phyloP scores from a whole-genome alignment of 2,797 vertebrate species.

The Hippoglossus hippoglossus region DNA sequence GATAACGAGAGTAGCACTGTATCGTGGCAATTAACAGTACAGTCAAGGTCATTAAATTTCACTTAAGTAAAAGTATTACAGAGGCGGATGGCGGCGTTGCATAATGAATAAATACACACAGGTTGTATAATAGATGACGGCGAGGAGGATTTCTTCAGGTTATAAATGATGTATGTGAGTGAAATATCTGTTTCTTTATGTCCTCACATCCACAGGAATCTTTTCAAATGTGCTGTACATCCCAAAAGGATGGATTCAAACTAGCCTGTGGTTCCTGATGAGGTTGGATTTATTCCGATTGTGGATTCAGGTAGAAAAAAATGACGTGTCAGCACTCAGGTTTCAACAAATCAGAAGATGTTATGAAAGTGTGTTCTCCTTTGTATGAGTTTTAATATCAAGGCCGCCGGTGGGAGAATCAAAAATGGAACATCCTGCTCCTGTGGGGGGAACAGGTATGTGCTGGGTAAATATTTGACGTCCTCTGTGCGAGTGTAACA shows the following conservation, averaged over 20 bases:
- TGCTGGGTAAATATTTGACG: neutral
- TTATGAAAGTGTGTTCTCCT: neutral
- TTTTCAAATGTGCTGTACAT: neutral
- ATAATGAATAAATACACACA: slow-evolving; percentile 6
- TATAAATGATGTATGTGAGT: neutral
- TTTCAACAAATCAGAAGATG: neutral
- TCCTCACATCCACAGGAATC: neutral
- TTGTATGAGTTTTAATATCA: neutral
- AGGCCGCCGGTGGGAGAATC: neutral
- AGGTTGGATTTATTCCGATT: neutral
- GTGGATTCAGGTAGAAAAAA: too few species aligned
- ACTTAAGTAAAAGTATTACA: slow-evolving; percentile 24
- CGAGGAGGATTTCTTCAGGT: neutral
- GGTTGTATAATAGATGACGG: slow-evolving; percentile 4
- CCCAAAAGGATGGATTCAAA: neutral
- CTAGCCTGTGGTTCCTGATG: neutral
- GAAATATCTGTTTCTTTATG: neutral
- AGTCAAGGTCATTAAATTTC: slow-evolving; percentile 23
- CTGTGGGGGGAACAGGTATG: neutral
- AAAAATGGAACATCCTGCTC: slow-evolving; percentile 7
- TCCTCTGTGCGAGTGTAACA: neutral
- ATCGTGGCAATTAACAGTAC: slow-evolving; percentile 28
- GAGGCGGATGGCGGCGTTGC: neutral
- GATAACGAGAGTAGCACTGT: slow-evolving; percentile 25
- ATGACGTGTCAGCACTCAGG: neutral